Percentiles rank a stretch among this genome's conserved stretches.
These are phyloP conservation scores for Ooceraea biroi DNA, from an alignment of 1,140 invertebrate species.

Conservation along the genomic window DNA sequence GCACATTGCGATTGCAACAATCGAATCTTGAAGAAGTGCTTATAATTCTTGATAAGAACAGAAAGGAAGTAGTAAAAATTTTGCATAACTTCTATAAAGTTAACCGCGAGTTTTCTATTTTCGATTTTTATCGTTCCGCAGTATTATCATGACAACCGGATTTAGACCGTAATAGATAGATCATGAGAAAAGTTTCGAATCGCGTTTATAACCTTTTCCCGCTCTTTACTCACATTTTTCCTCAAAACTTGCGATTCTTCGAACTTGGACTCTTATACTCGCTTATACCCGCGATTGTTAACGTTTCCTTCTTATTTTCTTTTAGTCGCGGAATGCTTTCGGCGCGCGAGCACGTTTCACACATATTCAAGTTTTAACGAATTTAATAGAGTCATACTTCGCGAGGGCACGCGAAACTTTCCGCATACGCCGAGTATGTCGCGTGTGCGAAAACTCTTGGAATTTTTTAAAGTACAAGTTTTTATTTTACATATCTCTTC, in stretches of 20 bases:
- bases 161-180: no score
- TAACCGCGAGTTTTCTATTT: no score
- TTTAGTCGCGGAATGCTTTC: background rate
- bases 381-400: slow-evolving; percentile 41
- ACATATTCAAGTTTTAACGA: background rate
- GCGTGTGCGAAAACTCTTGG: background rate
- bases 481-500: slow-evolving; percentile 11
- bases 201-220: background rate
- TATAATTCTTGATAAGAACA: no score
- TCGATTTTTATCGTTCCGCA: no score
- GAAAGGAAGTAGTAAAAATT: no score
- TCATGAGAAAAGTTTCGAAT: no score
- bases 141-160: no score
- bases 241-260: background rate
- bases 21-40: no score
- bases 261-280: background rate
- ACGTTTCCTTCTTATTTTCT: background rate
- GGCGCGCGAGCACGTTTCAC: background rate
- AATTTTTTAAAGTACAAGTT: slow-evolving; percentile 15
- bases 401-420: slow-evolving; percentile 48
- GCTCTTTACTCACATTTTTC: background rate
- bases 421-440: background rate
- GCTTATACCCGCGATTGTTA: background rate
- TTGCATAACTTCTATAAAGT: no score
- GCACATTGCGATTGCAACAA: no score